Evolutionary conservation across 2,113 vertebrate species (phyloP), one percentile per base, ranked within the genome.

Genomic region (Proteles cristata): DNA sequence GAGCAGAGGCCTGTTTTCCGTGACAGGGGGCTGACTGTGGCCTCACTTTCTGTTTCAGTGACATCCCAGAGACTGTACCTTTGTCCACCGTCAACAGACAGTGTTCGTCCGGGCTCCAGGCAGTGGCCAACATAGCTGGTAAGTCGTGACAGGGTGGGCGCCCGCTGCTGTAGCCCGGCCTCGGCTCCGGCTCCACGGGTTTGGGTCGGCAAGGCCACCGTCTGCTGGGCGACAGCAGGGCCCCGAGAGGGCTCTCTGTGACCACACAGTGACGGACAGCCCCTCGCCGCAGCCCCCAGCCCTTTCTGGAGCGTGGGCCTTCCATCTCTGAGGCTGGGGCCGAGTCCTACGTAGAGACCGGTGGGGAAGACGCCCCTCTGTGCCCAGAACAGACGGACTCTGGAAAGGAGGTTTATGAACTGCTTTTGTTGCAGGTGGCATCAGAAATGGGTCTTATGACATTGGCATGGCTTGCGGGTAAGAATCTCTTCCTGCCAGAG

Each of bases 401-500:
- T 0, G 69, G 83, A 65, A 73, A 97, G 92, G 94, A 84, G 65
- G 53, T 96, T 97, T 80, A 6, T 97, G 85, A 55, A 16, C 92
- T 98, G 69, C 97, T 98, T 97, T 98, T 63, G 97, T 98, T 98
- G 73, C 99, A 99, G 99, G 99, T 99, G 99, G 99, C 97, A 99
- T 99, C 98, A 99, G 99, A 97, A 99, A 99, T 97, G 99, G 99
- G 65, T 99, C 98, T 0, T 99, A 99, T 93, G 99, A 99, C 98
- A 98, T 99, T 95, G 99, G 99, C 95, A 98, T 99, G 97, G 99
- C 99, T 33, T 99, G 99, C 97, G 99, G 99, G 99, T 99, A 98
- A 98, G 99, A 94, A 94, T 19, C 68, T 84, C 86, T 87, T 95
- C 71, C 88, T 74, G 96, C 93, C 10, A 0, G 95, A 61, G 69